Evolutionary conservation across 2,797 vertebrate species (phyloP), one percentile per base, ranked within the genome.

Genomic region (Siniperca obscura): DNA sequence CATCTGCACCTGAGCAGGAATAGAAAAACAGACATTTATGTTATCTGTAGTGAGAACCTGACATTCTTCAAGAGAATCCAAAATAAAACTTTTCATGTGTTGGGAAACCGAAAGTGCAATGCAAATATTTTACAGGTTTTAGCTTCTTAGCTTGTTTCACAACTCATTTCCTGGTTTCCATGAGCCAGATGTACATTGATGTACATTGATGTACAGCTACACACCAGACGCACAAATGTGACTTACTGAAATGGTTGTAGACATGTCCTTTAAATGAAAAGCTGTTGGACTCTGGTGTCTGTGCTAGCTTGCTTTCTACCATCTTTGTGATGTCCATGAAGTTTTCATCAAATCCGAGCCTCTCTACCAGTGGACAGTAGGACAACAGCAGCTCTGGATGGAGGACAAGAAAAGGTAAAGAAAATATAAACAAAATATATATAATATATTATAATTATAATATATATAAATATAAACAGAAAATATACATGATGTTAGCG

Each of bases 281-380:
- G 0, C 46, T 52, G 52, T 86, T 17, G 11, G 84, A 62, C 0
- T 84, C 81, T 3, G 77, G 60, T 6, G 76, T 88, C 53, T 88
- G 86, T 11, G 86, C 89, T 1, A 97, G 82, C 81, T 93, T 95
- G 56, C 77, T 95, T 80, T 97, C 96, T 10, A 98, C 96, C 40
- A 96, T 81, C 71, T 96, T 94, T 27, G 97, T 97, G 81, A 97
- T 7, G 36, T 99, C 98, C 91, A 99, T 77, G 85, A 97, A 99
- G 92, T 99, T 98, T 91, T 99, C 97, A 82, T 99, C 98, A 84
- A 98, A 97, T 30, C 97, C 97, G 44, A 98, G 96, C 73, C 97
- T 95, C 87, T 99, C 97, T 34, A 99, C 97, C 70, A 96, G 78
- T 0, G 96, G 96, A 91, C 94, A 96, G 90, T 96, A 96, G 44